Conservation (phyloP, 2,113 vertebrate genomes). For the Ameiurus melas region DNA sequence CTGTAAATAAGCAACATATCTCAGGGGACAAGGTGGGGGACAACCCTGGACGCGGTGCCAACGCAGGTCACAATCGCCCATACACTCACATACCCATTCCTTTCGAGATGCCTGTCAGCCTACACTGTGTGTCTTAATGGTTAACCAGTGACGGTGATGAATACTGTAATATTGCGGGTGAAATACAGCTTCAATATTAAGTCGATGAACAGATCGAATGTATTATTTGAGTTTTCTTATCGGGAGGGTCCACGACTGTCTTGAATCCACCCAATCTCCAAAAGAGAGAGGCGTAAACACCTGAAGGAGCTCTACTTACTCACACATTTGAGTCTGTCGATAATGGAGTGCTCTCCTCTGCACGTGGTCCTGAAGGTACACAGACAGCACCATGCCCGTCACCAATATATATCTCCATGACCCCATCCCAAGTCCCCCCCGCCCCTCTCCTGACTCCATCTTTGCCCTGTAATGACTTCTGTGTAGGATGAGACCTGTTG, state of each 20-base stretch:
- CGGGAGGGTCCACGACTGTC: background rate
- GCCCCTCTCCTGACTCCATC: constrained; percentile 53
- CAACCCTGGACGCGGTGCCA: no score
- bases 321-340: constrained; percentile 69
- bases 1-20: no score
- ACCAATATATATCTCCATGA: constrained; percentile 58
- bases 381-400: constrained; percentile 52
- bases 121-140: no score
- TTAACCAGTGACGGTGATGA: background rate
- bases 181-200: background rate
- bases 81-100: no score
- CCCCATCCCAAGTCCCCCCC: constrained; percentile 17
- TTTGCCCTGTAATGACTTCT: constrained; percentile 52
- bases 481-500: constrained; percentile 66
- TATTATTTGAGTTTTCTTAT: background rate
- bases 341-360: constrained; percentile 65
- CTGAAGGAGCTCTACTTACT: constrained; percentile 60
- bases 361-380: constrained; percentile 70
- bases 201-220: background rate
- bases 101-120: no score
- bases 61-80: no score
- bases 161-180: background rate
- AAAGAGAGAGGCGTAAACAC: background rate
- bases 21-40: no score
- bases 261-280: background rate